These are phyloP conservation scores for Hydractinia echinata DNA, from an alignment of 30 jellyfish, hydroid and myxozoan species.

Conservation along the genomic window DNA sequence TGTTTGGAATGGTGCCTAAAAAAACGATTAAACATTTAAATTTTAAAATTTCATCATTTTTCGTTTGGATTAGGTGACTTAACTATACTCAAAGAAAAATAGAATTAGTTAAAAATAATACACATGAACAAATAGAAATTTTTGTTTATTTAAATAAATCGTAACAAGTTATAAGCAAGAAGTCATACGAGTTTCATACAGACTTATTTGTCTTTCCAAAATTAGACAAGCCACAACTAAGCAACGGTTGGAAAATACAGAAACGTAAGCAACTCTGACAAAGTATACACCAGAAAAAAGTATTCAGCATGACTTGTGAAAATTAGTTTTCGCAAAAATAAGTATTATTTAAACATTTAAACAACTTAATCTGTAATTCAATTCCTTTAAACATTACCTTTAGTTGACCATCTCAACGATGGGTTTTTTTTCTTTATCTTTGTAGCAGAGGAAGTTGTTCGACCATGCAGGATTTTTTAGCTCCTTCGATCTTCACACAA, in stretches of 20 bases:
- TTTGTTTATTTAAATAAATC: too few species aligned
- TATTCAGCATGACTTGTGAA: neutral
- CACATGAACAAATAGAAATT: too few species aligned
- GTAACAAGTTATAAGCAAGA: too few species aligned
- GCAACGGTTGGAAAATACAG: too few species aligned
- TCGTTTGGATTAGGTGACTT: neutral
- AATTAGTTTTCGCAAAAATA: neutral
- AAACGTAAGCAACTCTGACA: too few species aligned
- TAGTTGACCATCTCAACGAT: conserved; percentile 57
- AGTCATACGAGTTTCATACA: too few species aligned
- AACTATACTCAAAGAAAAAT: too few species aligned
- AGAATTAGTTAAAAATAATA: too few species aligned
- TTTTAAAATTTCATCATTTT: neutral
- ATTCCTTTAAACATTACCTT: conserved; percentile 26
- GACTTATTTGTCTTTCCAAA: too few species aligned
- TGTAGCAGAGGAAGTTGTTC: conserved; percentile 56
- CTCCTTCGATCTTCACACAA: conserved; percentile 39
- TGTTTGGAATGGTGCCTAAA: conserved; percentile 4
- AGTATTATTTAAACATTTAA: neutral
- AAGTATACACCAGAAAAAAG: neutral
- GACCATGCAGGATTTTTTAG: conserved; percentile 57
- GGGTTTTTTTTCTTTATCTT: conserved; percentile 45
- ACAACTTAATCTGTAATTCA: too few species aligned
- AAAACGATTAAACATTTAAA: neutral
- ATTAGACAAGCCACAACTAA: too few species aligned